Conservation (phyloP, 1,140 invertebrate genomes). For the Diorhabda sublineata region DNA sequence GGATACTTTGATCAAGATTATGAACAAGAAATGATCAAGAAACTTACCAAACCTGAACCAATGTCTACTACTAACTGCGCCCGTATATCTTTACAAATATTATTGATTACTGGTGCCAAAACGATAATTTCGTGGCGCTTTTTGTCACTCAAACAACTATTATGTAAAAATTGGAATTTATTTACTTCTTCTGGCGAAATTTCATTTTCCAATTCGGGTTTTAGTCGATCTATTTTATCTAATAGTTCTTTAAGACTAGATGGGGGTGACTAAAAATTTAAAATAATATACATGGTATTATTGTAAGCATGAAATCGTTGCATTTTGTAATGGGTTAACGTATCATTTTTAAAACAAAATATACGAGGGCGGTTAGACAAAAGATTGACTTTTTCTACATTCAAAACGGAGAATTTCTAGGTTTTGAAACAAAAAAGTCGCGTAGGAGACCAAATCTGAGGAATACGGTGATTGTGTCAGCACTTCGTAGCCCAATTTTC, state of each 20-base stretch:
- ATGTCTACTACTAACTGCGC: slow-evolving; percentile 69
- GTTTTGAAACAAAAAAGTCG: too few species aligned
- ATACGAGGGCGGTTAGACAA: too few species aligned
- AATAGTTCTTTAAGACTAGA: slow-evolving; percentile 48
- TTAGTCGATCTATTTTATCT: slow-evolving; percentile 35
- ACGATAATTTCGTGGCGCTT: slow-evolving; percentile 67
- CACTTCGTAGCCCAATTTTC: too few species aligned
- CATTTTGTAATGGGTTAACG: too few species aligned
- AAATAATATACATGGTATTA: too few species aligned
- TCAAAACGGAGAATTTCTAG: too few species aligned
- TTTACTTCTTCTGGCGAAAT: slow-evolving; percentile 16
- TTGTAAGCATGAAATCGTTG: too few species aligned
- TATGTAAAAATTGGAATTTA: slow-evolving; percentile 20
- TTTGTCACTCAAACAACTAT: slow-evolving; percentile 48
- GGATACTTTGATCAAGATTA: too few species aligned
- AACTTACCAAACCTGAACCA: slow-evolving; percentile 70
- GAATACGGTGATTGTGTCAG: too few species aligned
- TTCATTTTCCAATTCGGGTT: slow-evolving; percentile 12
- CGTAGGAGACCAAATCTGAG: too few species aligned
- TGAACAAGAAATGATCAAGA: slow-evolving; percentile 9
- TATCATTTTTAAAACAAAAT: too few species aligned
- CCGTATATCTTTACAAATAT: slow-evolving; percentile 50
- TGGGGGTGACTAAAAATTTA: slow-evolving; percentile 26
- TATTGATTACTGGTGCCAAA: slow-evolving; percentile 56
- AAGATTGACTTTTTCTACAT: too few species aligned